Conservation (phyloP, 2,888 invertebrate genomes). For the Hypselothyrea guttata region DNA sequence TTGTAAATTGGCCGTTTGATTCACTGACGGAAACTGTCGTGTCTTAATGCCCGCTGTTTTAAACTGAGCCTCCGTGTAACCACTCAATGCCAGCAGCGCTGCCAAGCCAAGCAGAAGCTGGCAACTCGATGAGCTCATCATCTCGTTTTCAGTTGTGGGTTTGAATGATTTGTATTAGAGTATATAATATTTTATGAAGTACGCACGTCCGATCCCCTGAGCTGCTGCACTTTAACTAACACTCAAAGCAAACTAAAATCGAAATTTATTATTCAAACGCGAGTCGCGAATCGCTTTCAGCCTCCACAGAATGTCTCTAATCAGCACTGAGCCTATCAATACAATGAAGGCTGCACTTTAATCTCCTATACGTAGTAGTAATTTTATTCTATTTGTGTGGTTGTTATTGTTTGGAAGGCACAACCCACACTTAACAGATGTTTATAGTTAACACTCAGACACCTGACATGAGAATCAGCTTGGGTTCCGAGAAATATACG, state of each 20-base stretch:
- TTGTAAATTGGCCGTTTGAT: slow-evolving; percentile 46
- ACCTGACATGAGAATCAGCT: slow-evolving; percentile 3
- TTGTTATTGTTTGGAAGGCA: slow-evolving; percentile 12
- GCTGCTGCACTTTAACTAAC: slow-evolving; percentile 66
- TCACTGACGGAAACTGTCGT: slow-evolving; percentile 50
- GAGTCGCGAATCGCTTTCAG: slow-evolving; percentile 35
- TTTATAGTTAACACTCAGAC: slow-evolving; percentile 1
- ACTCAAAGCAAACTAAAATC: slow-evolving; percentile 8
- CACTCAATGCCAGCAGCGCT: slow-evolving; percentile 28
- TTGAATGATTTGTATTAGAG: background rate
- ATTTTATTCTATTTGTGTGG: slow-evolving; percentile 5
- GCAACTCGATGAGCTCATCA: slow-evolving; percentile 57
- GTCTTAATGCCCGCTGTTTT: slow-evolving; percentile 79
- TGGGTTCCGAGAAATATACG: background rate
- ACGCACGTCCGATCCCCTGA: slow-evolving; percentile 50
- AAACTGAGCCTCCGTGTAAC: slow-evolving; percentile 55
- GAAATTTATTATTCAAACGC: slow-evolving; percentile 19
- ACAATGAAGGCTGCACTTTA: slow-evolving; percentile 43
- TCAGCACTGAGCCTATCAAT: slow-evolving; percentile 60
- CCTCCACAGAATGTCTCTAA: slow-evolving; percentile 37
- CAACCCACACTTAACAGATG: slow-evolving; percentile 9
- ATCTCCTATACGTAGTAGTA: no score
- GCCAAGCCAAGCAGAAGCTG: slow-evolving; percentile 30
- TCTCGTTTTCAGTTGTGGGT: background rate
- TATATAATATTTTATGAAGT: slow-evolving; percentile 6